Conservation (phyloP, 1,140 invertebrate species). For the Pectinophora gossypiella region DNA sequence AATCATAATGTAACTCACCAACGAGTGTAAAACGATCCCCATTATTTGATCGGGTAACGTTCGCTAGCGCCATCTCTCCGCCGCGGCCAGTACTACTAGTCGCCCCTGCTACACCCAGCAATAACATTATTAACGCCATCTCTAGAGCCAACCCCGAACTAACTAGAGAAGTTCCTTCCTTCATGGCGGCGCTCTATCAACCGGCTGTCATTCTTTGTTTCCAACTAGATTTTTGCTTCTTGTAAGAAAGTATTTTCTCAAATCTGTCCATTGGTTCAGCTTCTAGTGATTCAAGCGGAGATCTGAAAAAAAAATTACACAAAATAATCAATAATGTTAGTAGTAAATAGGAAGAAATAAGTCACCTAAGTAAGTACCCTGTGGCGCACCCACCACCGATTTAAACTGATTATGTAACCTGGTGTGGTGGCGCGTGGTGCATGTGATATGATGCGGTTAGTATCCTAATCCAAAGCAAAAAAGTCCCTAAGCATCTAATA, state of each 20-base stretch:
- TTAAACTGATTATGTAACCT: too few species aligned
- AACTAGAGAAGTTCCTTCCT: constrained; percentile 2
- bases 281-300: not conserved
- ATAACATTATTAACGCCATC: constrained; percentile 48
- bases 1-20: constrained; percentile 36
- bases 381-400: too few species aligned
- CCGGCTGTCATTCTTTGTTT: not conserved
- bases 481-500: too few species aligned
- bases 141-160: constrained; percentile 19
- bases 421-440: too few species aligned
- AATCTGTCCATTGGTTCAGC: not conserved
- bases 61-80: constrained; percentile 59
- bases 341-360: too few species aligned
- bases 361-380: too few species aligned
- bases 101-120: constrained; percentile 16
- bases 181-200: not conserved
- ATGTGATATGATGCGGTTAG: too few species aligned
- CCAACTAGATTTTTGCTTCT: not conserved
- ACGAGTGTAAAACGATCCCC: constrained; percentile 58
- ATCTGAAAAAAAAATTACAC: not conserved
- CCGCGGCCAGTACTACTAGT: constrained; percentile 20
- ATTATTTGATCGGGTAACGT: constrained; percentile 49
- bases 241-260: not conserved
- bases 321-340: not conserved
- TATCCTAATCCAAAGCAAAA: too few species aligned